Evolutionary conservation across 2,888 invertebrate species (phyloP).

Genomic region (Chymomyza fuscimana): DNA sequence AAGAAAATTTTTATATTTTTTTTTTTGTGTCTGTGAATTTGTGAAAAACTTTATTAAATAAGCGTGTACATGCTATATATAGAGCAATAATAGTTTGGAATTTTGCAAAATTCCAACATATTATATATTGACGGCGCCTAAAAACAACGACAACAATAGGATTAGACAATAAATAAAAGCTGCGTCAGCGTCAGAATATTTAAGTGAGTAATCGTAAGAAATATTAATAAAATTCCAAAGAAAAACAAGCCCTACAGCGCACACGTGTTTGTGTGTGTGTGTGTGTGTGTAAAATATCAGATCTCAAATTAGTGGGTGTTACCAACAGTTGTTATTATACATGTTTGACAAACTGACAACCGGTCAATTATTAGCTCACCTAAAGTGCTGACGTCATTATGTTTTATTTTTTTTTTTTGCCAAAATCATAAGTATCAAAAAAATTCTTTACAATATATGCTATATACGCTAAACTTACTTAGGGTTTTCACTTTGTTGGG

Average conservation of each 20-base stretch:
- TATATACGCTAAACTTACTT: background rate
- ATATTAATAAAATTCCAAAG: conserved; percentile 11
- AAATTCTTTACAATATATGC: background rate
- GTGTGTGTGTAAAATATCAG: background rate
- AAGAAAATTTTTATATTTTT: background rate
- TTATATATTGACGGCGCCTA: background rate
- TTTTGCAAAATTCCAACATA: conserved; percentile 3
- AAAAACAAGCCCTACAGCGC: conserved; percentile 12
- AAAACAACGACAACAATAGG: background rate
- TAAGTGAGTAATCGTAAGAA: conserved; percentile 37
- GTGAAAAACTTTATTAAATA: conserved; percentile 12
- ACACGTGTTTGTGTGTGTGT: background rate
- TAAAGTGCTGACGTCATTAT: background rate
- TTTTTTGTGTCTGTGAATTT: background rate
- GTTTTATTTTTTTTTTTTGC: background rate
- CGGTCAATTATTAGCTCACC: background rate
- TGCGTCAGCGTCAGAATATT: conserved; percentile 26
- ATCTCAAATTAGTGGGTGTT: background rate
- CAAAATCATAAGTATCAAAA: background rate
- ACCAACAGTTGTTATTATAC: background rate
- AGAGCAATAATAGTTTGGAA: background rate
- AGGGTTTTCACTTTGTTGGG: too few relatives aligned
- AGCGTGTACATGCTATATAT: conserved; percentile 1
- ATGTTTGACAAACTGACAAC: too few relatives aligned
- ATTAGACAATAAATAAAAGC: background rate